phyloP scores from a whole-genome alignment of 2,113 vertebrate genomes.

The Neolamprologus fasciatus region DNA sequence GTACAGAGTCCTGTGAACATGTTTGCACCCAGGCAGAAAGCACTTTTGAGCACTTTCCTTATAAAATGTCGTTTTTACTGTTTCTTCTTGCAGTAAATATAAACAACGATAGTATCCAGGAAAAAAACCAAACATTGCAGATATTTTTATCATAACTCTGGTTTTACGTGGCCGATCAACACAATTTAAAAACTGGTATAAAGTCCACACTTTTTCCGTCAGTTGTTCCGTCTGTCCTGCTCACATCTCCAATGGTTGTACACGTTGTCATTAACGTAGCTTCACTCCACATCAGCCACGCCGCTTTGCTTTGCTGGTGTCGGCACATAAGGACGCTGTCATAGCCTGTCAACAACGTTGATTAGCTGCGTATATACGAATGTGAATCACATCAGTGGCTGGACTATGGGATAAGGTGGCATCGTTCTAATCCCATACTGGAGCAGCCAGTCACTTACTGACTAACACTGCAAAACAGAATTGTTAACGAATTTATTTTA shows the following conservation, averaged over 20 bases:
- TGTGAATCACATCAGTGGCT: fast-evolving
- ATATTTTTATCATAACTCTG: neutral
- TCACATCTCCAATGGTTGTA: neutral
- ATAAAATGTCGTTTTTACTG: fast-evolving
- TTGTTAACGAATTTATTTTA: fast-evolving
- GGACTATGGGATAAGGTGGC: neutral
- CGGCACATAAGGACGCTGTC: fast-evolving
- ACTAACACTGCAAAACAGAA: neutral
- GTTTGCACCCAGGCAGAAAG: fast-evolving
- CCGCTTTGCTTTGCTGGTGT: neutral
- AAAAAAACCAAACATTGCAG: fast-evolving
- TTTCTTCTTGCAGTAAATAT: neutral
- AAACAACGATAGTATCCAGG: neutral
- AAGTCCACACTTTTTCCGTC: fast-evolving
- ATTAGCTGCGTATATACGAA: neutral
- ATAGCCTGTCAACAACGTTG: fast-evolving
- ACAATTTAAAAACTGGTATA: neutral
- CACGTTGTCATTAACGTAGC: no score
- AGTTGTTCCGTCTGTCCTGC: neutral
- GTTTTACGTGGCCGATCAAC: fast-evolving
- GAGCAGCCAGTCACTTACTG: neutral
- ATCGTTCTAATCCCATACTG: fast-evolving
- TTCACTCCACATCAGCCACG: fast-evolving
- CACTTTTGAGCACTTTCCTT: fast-evolving
- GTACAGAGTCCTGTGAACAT: neutral